Evolutionary conservation across 2,113 vertebrate genomes (phyloP), one percentile per base, ranked within the genome.

Genomic region (Periophthalmodon schlosseri): DNA sequence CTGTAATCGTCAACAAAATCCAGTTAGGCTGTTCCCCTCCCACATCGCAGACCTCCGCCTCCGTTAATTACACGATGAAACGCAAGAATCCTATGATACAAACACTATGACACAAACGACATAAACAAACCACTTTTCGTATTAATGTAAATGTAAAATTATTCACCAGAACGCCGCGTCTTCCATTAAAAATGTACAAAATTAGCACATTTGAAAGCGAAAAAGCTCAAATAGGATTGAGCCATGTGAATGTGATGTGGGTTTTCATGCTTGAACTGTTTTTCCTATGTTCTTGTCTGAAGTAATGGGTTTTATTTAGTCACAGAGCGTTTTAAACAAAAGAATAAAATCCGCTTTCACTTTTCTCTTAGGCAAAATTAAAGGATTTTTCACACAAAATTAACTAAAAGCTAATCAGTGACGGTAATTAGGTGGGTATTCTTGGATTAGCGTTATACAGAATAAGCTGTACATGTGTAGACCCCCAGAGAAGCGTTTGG

Each of bases 371-470:
- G 12, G 18, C 66, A 56, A 20, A 54, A 77, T 46, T 50, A 60
- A 73, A 60, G 47, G 49, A 67, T 70, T 76, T 28, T 49, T 47
- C 46, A 52, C 66, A 78, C 80, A 63, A n/a, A 80, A 75, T 84
- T 61, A 82, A 58, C 13, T 54, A 65, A 67, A 77, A 50, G 18
- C 28, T 68, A 74, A 76, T 73, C 77, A 67, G 18, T 73, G 56
- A 65, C 7, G 49, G 20, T 74, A 78, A 80, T 83, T 4, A 64
- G 69, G 69, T 56, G 2, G 18, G 68, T 60, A n/a, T 74, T 70
- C 77, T 47, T 66, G 49, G 36, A 74, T 68, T 50, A 72, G 16
- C 54, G 74, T 74, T 14, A 46, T 76, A 15, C 52, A 28, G 78
- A 21, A 68, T 60, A 28, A 60, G 12, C 3, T 56, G 52, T 6